Base-by-base conservation (phyloP, 2,113 vertebrate genomes). In the Callopanchax toddi region DNA sequence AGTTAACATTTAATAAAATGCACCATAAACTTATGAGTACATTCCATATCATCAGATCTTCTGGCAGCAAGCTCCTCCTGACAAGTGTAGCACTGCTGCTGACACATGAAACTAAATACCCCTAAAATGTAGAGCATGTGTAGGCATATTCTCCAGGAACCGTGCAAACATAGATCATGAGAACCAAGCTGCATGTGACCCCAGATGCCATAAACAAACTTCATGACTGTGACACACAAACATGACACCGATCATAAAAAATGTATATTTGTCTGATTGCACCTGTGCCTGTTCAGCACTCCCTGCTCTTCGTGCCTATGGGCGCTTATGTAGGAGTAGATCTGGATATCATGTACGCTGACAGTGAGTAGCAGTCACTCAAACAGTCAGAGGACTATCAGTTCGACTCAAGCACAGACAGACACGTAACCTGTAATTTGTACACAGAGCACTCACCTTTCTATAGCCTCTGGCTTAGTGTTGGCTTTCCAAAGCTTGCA, bases 101-200 rank as follows among this genome's bases (percentile, higher is more conserved):
- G 59, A 55, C 37, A 18, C 40, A 71, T 84, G 84, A 90, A 92
- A 92, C 81, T 56, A 55, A 89, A 89, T 82, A 89, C 88, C 83
- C 75, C 65, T 74, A 87, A 87, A 91, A 90, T 90, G 85, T 57
- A 61, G 81, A 88, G 83, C 89, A 88, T 90, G 89, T 92, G 90
- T 71, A 74, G 87, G 85, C 89, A 80, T 84, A 90, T 87, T 88
- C 76, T 80, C 43, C 71, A 61, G 67, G 76, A 87, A 86, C 78
- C 21, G n/a, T 66, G 82, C 84, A 85, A 75, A 84, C 68, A 80
- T 55, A 78, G 86, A 81, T 60, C 88, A 78, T 67, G 77, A 81
- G 85, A 84, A 88, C 73, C 67, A 40, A 74, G 40, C 76, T 68
- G 63, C 46, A 39, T 84, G 39, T 87, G 89, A 91, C 87, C 82